Percentiles rank a stretch among this genome's conserved stretches.
Evolutionary conservation across 1,140 invertebrate species (phyloP).

Genomic region (Ganaspis sp.): DNA sequence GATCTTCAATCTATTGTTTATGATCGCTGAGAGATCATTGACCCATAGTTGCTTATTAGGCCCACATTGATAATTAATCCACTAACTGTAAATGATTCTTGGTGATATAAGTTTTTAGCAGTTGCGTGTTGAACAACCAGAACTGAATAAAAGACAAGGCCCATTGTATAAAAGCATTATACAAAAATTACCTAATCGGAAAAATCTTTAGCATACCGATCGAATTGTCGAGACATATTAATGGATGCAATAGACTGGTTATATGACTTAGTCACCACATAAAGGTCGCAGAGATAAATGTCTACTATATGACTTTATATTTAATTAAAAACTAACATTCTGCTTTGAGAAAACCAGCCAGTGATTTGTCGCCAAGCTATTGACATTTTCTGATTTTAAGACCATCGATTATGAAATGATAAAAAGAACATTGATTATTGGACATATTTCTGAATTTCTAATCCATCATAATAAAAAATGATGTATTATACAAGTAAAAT

Average conservation of each 20-base stretch:
- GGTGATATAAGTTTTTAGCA: too few relatives aligned
- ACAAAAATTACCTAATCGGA: constrained; percentile 8
- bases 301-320: neutral
- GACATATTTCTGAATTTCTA: too few relatives aligned
- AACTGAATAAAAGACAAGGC: neutral
- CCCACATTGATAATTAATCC: neutral
- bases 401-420: too few relatives aligned
- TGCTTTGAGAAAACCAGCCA: neutral
- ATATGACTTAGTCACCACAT: neutral
- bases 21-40: too few relatives aligned
- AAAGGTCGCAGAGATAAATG: constrained; percentile 5
- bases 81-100: too few relatives aligned
- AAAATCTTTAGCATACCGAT: neutral
- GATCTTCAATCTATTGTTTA: too few relatives aligned
- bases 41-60: too few relatives aligned
- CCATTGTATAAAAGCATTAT: neutral
- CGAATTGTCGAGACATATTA: neutral
- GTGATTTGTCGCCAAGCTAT: neutral
- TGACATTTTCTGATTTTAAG: constrained; percentile 1
- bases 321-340: constrained; percentile 2
- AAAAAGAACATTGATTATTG: too few relatives aligned
- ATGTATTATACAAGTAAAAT: too few relatives aligned
- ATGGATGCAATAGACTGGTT: constrained; percentile 6
- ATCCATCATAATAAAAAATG: too few relatives aligned
- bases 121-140: too few relatives aligned